Evolutionary conservation across 1,140 invertebrate genomes (phyloP).

Genomic region (Temnothorax longispinosus): DNA sequence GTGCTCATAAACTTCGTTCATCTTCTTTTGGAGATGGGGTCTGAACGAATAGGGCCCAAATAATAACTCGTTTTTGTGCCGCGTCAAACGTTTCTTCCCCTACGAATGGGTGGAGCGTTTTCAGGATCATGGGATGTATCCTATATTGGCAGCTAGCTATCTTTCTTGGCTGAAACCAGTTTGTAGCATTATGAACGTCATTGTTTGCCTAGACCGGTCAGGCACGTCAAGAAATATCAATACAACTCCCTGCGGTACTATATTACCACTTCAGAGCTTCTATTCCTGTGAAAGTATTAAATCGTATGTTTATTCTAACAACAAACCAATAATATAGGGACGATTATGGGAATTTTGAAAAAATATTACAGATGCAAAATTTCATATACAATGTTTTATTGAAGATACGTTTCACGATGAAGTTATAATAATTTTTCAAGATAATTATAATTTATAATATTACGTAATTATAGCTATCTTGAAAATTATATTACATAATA

Average conservation of each 20-base stretch:
- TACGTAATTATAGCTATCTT: too few species aligned
- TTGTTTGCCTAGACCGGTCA: slow-evolving; percentile 21
- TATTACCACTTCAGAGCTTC: slow-evolving; percentile 18
- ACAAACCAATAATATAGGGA: neutral
- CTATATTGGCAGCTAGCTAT: slow-evolving; percentile 2
- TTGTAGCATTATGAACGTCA: slow-evolving; percentile 9
- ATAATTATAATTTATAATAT: neutral
- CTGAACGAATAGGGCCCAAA: neutral
- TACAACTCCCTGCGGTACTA: neutral
- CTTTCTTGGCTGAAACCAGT: slow-evolving; percentile 12
- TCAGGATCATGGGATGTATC: slow-evolving; percentile 16
- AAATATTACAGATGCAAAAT: neutral
- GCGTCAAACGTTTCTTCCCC: neutral
- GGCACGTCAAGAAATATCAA: slow-evolving; percentile 21
- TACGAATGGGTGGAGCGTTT: slow-evolving; percentile 4
- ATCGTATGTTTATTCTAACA: slow-evolving; percentile 14
- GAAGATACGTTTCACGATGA: neutral
- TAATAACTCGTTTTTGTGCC: neutral
- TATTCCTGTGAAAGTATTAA: slow-evolving; percentile 28
- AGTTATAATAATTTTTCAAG: neutral
- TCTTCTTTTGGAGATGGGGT: neutral
- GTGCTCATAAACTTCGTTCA: neutral
- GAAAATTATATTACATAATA: neutral
- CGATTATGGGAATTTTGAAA: slow-evolving; percentile 1
- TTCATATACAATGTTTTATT: neutral